Evolutionary conservation across 2,113 vertebrate genomes (phyloP).

Genomic region (Rousettus leschenaultii): DNA sequence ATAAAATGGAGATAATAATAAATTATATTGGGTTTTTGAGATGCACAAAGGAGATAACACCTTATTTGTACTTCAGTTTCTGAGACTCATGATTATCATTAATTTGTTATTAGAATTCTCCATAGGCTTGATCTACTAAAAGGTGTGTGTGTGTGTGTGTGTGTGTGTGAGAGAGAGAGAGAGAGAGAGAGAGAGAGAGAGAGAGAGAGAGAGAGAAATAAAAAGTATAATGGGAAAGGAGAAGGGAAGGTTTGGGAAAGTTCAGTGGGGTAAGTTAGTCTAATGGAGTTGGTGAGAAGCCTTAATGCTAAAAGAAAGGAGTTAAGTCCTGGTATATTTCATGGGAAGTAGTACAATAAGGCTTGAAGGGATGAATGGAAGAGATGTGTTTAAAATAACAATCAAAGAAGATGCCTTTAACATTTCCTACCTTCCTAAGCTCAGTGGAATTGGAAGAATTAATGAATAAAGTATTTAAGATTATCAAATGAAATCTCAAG

Average conservation of each 20-base stretch:
- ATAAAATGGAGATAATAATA: not conserved
- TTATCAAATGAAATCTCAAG: conserved; percentile 44
- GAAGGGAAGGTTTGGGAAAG: not conserved
- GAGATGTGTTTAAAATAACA: not conserved
- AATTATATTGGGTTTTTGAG: not conserved
- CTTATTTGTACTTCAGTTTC: not conserved
- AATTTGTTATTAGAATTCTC: not conserved
- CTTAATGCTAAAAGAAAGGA: not conserved
- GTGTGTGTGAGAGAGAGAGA: too few relatives aligned
- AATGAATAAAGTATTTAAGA: conserved; percentile 67
- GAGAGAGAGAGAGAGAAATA: not conserved
- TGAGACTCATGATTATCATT: not conserved
- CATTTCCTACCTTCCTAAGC: not conserved
- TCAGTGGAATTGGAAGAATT: conserved; percentile 43
- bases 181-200: too few relatives aligned
- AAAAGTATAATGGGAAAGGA: not conserved
- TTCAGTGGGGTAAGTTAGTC: not conserved
- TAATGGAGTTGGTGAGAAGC: not conserved
- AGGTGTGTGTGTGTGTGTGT: too few relatives aligned
- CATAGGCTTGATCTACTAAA: not conserved
- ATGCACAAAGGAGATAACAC: not conserved
- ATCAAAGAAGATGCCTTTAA: not conserved
- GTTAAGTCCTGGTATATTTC: not conserved
- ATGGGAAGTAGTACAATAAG: not conserved
- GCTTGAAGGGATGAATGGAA: not conserved